Base-by-base conservation (phyloP, 2,888 invertebrate genomes). In the Caenorhabditis sulstoni region DNA sequence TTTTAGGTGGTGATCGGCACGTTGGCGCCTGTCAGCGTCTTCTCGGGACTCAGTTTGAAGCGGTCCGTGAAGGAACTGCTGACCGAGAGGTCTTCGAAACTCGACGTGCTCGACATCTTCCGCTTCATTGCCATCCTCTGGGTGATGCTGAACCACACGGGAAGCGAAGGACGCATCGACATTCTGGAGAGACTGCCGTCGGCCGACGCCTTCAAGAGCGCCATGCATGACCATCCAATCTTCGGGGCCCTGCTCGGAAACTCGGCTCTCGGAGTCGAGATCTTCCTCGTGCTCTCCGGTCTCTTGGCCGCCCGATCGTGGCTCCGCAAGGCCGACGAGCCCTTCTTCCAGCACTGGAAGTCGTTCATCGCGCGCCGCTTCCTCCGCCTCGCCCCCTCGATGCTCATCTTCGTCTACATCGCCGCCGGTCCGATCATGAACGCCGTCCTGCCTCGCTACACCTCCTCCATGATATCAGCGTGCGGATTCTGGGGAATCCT, bases 201-300 rank as follows among this genome's bases (percentile, higher is more conserved):
- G 18, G 88, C 87, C 9, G 81, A 85, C 12, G 50, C 66, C 2
- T 89, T 89, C 80, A 89, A 89, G 81, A 79, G 73, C 29, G 83
- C 84, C 37, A 83, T 89, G 47, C 89, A 89, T 67, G 80, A 85
- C 44, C 87, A 89, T 68, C 86, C 87, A 8, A 52, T 89, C 8
- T 87, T 89, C 77, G 89, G 89, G 18, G 84, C 89, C 1, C 77
- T 88, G 1, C 81, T 89, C 41, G 89, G 89, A n/a, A 89, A 89
- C 75, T 87, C 87, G 0, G 88, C 89, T 1, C 83, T 89, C 7
- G 89, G 89, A 12, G 89, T 89, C 8, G 89, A 89, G 76, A 86
- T 86, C 20, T 89, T 89, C 68, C 81, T 89, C 16, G 86, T 89
- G 8, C 84, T 89, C 35, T 87, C 87, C 37, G 89, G 89, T 12